Percentiles rank a stretch among this genome's conserved stretches.
Conservation (phyloP, 2,113 vertebrate genomes). For the Mus musculus region GRCm39 chr2:52188001-52188500, state of each 20-base stretch:
- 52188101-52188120: not conserved
- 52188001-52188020: constrained; percentile 19
- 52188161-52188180: not conserved
- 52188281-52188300: not conserved
- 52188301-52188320: constrained; percentile 8
- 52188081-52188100: not conserved
- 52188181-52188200: not conserved
- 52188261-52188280: constrained; percentile 32
- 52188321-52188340: not conserved
- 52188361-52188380: not conserved
- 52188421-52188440: constrained; percentile 47
- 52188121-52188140: not conserved
- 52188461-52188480: not conserved
- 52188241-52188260: not conserved
- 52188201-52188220: not conserved
- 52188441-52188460: not conserved
- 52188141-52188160: constrained; percentile 11
- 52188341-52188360: not conserved
- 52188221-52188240: not conserved
- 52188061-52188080: not conserved
- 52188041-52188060: constrained; percentile 9
- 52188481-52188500: constrained; percentile 13
- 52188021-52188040: not conserved
- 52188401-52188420: constrained; percentile 26
- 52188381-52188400: constrained; percentile 33